phyloP scores from a whole-genome alignment of 2,113 vertebrate genomes.

The Crotophaga sulcirostris region DNA sequence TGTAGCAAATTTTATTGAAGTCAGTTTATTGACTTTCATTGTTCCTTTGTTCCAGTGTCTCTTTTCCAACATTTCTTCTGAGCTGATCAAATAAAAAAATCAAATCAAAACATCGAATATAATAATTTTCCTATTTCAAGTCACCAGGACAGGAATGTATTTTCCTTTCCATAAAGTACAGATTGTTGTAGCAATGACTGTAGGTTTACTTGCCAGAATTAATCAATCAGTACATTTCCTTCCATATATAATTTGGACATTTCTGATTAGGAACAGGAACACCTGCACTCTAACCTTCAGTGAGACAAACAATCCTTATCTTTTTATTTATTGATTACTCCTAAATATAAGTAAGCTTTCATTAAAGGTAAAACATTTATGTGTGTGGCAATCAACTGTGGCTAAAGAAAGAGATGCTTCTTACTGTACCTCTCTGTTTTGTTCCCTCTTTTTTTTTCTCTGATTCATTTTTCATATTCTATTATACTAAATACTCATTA shows the following conservation, averaged over 20 bases:
- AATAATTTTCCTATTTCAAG: background rate
- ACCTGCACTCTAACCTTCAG: background rate
- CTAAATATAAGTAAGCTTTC: background rate
- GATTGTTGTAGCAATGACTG: background rate
- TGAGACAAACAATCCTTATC: background rate
- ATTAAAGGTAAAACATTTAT: background rate
- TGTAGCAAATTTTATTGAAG: background rate
- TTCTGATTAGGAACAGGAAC: background rate
- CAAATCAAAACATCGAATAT: background rate
- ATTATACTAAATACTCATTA: background rate
- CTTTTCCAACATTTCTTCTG: background rate
- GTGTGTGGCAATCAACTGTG: background rate
- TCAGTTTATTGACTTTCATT: background rate
- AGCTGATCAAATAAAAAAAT: background rate
- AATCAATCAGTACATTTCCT: background rate
- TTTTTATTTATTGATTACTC: background rate
- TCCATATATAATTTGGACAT: background rate
- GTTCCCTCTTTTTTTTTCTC: background rate
- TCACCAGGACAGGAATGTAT: background rate
- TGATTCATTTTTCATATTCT: background rate
- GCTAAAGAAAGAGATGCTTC: background rate
- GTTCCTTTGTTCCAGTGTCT: background rate
- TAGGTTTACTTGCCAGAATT: background rate
- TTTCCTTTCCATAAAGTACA: background rate
- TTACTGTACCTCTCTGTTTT: background rate